Evolutionary conservation across 2,113 vertebrate species (phyloP).

Genomic region (Salvelinus sp.): DNA sequence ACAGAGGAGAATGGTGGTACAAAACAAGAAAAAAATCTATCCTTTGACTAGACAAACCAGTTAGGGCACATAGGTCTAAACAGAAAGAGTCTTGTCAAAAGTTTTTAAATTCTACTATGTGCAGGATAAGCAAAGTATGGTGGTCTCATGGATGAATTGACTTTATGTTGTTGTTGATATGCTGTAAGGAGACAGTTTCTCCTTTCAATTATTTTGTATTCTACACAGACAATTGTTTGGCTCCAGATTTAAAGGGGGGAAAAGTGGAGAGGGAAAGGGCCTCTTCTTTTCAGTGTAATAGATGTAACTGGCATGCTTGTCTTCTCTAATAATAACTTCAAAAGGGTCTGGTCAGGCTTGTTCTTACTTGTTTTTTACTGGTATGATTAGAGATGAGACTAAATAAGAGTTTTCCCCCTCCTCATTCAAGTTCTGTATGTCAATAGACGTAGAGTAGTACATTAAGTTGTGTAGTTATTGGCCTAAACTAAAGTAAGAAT

Average conservation of each 20-base stretch:
- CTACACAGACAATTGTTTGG: not conserved
- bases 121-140: not conserved
- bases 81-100: not conserved
- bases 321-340: conserved; percentile 5
- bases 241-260: not conserved
- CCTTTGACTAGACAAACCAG: conserved; percentile 80
- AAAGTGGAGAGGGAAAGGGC: not conserved
- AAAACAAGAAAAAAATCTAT: conserved; percentile 67
- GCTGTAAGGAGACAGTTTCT: not conserved
- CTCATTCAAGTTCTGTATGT: not conserved
- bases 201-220: not conserved
- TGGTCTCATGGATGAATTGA: not conserved
- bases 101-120: not conserved
- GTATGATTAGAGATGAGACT: conserved; percentile 23
- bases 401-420: conserved; percentile 25
- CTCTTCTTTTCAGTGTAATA: not conserved
- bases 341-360: conserved; percentile 19
- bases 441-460: not conserved
- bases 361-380: conserved; percentile 31
- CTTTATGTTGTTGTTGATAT: not conserved
- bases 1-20: conserved; percentile 15
- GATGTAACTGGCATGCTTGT: not conserved
- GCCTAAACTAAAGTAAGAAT: conserved; percentile 5
- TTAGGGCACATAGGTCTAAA: conserved; percentile 61
- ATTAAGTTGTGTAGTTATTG: not conserved